Conservation (phyloP, 1,140 invertebrate species). For the Meloidogyne exigua region DNA sequence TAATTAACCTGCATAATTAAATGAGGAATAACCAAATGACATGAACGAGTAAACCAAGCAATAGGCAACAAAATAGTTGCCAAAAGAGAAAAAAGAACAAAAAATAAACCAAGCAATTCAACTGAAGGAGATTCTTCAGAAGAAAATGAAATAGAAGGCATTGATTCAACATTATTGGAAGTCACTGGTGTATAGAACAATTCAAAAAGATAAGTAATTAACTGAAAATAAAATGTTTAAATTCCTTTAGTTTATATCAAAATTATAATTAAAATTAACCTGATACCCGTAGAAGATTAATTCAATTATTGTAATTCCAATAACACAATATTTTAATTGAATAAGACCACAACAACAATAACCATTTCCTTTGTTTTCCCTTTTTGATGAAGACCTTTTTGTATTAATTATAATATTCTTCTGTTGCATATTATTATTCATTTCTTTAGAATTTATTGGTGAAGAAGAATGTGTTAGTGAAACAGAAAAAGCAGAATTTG, state of each 20-base stretch:
- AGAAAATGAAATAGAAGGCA: not conserved
- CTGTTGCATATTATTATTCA: not conserved
- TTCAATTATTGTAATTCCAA: slow-evolving; percentile 1
- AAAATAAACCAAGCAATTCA: not conserved
- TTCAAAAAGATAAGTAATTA: not conserved
- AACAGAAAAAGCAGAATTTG: not conserved
- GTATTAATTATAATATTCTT: not conserved
- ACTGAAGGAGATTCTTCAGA: not conserved
- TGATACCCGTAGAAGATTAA: not conserved
- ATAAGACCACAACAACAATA: not conserved
- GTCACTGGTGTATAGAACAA: not conserved
- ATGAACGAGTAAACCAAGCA: not conserved
- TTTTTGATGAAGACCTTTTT: not conserved
- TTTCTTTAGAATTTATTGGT: not conserved
- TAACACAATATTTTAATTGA: not conserved
- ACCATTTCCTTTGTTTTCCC: not conserved
- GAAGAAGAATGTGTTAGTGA: not conserved
- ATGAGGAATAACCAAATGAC: not conserved
- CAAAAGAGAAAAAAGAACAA: not conserved
- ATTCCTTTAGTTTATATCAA: not conserved
- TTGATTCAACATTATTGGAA: not conserved
- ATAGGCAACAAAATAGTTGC: not conserved
- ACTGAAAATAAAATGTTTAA: too few relatives aligned
- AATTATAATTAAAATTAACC: not conserved
- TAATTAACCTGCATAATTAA: not conserved